Percentiles rank a stretch among this genome's conserved stretches.
These are phyloP conservation scores for Tiliqua scincoides DNA, from an alignment of 2,113 vertebrate genomes.

Conservation along the genomic window DNA sequence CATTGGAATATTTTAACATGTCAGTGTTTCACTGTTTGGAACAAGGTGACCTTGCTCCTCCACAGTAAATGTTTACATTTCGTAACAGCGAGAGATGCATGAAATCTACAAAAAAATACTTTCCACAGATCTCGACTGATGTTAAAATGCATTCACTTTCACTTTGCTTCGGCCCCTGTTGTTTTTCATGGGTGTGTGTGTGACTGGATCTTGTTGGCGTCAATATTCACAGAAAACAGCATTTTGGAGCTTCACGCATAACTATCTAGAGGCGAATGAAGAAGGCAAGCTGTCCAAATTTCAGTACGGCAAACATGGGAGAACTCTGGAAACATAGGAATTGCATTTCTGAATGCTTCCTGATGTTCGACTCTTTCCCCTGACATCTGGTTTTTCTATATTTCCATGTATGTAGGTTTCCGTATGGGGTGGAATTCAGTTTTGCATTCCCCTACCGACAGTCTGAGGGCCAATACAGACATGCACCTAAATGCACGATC, in stretches of 20 bases:
- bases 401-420: neutral
- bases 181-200: neutral
- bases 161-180: fast-evolving
- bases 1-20: slow-evolving; percentile 2
- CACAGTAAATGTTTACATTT: neutral
- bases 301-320: neutral
- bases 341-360: neutral
- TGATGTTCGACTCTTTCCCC: too few relatives aligned
- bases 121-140: neutral
- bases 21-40: neutral
- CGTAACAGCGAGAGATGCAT: neutral
- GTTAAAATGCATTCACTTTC: neutral
- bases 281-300: neutral
- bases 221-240: neutral
- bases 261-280: neutral
- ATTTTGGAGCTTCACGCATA: neutral
- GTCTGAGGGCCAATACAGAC: neutral
- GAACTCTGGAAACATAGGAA: neutral
- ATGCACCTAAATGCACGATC: too few relatives aligned
- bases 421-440: neutral
- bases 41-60: slow-evolving; percentile 20
- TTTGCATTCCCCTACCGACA: neutral
- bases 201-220: neutral
- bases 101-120: slow-evolving; percentile 32
- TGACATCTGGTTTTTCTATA: neutral